A percentile compares a stretch with the other conserved stretches of the same genome.
These are phyloP conservation scores for Gerosis bhagava DNA, from an alignment of 2,888 invertebrate species.

Conservation along the genomic window DNA sequence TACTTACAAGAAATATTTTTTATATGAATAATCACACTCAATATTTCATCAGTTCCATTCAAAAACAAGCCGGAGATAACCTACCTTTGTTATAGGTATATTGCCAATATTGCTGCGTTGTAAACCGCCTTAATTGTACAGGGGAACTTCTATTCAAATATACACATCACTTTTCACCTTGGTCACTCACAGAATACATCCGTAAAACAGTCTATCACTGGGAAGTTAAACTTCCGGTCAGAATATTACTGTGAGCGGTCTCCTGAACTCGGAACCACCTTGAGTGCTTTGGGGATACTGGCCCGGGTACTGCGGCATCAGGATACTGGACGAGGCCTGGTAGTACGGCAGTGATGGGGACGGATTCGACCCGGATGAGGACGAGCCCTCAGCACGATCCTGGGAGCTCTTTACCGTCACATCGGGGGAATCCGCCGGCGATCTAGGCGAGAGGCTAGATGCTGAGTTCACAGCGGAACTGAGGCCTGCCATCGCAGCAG, in stretches of 20 bases:
- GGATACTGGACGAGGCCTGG: conserved; percentile 80
- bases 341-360: conserved; percentile 83
- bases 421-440: conserved; percentile 82
- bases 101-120: conserved; percentile 1
- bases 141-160: conserved; percentile 1
- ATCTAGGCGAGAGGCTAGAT: conserved; percentile 69
- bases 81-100: not conserved
- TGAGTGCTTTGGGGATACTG: conserved; percentile 81
- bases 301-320: conserved; percentile 87
- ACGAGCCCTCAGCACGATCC: conserved; percentile 80
- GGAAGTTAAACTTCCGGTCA: conserved; percentile 85
- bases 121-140: conserved; percentile 1
- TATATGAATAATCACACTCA: too few species aligned
- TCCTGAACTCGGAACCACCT: conserved; percentile 86
- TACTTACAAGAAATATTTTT: too few species aligned
- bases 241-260: conserved; percentile 91
- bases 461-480: conserved; percentile 70
- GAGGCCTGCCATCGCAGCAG: conserved; percentile 81
- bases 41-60: too few species aligned
- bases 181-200: not conserved
- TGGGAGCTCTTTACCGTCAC: conserved; percentile 69
- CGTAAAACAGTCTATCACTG: conserved; percentile 27
- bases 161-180: conserved; percentile 13
- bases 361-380: conserved; percentile 85
- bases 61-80: not conserved